Base-by-base conservation (phyloP, 1,140 invertebrate genomes). In the Drosophila teissieri region DNA sequence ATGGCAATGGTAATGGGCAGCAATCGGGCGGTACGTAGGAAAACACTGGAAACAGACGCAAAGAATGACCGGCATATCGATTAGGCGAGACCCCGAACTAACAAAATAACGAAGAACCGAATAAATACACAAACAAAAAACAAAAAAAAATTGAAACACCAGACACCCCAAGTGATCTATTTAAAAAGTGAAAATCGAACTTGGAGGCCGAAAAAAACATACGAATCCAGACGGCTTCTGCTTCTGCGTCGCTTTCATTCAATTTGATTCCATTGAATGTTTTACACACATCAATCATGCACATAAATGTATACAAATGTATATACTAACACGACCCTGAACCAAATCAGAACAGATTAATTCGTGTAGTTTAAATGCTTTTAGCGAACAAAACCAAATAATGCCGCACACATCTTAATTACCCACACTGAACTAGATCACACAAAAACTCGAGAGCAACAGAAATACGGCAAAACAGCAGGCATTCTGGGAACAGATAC, bases 41-140 rank as follows among this genome's bases (percentile, higher is more conserved):
- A 19, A 15, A 48, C 45, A 36, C 49, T 60, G 42, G 14, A 36
- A 42, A 19, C 45, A 51, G 24, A 64, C 44, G 42, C 36, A 46
- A 54, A 52, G 54, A 70, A 24, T 70, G 67, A 48, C 67, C 52
- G 67, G 64, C 68, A 49, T 72, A 72, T 72, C 67, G 68, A 72
- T 72, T 72, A 65, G 51, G 39, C 22, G 49, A 24, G 51, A 36
- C 46, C 61, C 12, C 46, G 19, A 40, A 62, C 37, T 48, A 24
- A 3, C 24, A 22, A 40, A 55, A 42, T 17, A 36, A 36, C 45
- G 34, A 34, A 51, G 42, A 31, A 10, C 7, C 27, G 6, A 27
- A 27, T 19, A 24, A 24, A 24, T 24, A 24, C 4, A 24, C 24
- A 24, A 56, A 44, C 17, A 22, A 15, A 40, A 60, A 15, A 60